Evolutionary conservation across 1,140 invertebrate species (phyloP), one percentile per base, ranked within the genome.

Genomic region (Sycophaga agraensis): DNA sequence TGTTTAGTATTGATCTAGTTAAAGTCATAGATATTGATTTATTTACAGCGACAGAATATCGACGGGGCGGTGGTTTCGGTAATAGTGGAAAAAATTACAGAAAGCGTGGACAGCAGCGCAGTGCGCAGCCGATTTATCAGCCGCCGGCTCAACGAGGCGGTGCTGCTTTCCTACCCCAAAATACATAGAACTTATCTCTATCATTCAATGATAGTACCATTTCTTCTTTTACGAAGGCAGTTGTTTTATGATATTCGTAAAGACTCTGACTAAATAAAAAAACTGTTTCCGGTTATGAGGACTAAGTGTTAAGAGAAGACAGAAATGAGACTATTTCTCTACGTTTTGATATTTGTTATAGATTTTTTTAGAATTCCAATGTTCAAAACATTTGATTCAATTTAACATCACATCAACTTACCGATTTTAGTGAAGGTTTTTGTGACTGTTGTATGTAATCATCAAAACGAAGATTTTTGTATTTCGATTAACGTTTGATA

Each of bases 61-160:
- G 72, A 40, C 70, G 73, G 42, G 66, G 66, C 6, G 63, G 53
- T 45, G 63, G 59, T 46, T 45, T 66, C 14, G 58, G 66, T 14
- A 63, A 64, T 35, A 43, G 59, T 42, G 75, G 69, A 42, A 72
- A 67, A 54, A 74, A 75, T 39, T 75, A 70, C 43, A 73, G 71
- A 40, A 73, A 70, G 63, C 66, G 73, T 9, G 69, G 55, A 35
- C 73, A 74, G 31, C 76, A 79, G 40, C 72, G 79, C 26, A 78
- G 67, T 59, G 64, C 78, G 2, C 78, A 79, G 59, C 74, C 76
- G 1, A 81, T 81, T 56, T 81, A 81, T 57, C 79, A 80, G 55
- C 79, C 79, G 42, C 79, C 79, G 5, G 77, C 77, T 40, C 77
- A 80, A 64, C 73, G 79, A 5, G 31, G 61, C 4, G 45, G 28